These are phyloP conservation scores for Spodoptera exigua DNA, from an alignment of 2,888 invertebrate species.

Conservation along the genomic window DNA sequence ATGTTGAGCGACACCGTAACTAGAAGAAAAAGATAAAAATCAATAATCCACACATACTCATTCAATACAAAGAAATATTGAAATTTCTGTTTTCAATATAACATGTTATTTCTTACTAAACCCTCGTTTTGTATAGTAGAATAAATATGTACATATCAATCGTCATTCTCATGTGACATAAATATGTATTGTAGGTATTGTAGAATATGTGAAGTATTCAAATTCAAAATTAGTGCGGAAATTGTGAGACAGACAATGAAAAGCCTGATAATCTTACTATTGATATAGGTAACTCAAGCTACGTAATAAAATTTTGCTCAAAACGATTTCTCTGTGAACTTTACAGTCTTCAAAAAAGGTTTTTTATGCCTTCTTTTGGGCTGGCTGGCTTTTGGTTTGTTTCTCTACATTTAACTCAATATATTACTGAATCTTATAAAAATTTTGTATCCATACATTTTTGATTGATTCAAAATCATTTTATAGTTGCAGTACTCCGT, in stretches of 20 bases:
- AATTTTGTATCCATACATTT: too few species aligned
- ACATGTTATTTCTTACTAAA: background rate
- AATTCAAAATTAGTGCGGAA: background rate
- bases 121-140: background rate
- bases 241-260: background rate
- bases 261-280: background rate
- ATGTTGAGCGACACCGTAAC: slow-evolving; percentile 93
- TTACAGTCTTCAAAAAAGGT: slow-evolving; percentile 3
- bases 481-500: too few species aligned
- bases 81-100: background rate
- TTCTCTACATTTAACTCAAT: background rate
- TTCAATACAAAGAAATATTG: background rate
- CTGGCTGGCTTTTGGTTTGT: too few species aligned
- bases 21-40: slow-evolving; percentile 82
- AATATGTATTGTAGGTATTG: too few species aligned
- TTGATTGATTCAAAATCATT: too few species aligned
- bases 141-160: too few species aligned
- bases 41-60: background rate
- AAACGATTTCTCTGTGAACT: slow-evolving; percentile 1
- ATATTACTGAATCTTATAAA: too few species aligned
- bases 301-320: slow-evolving; percentile 2
- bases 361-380: slow-evolving; percentile 3
- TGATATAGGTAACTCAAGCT: slow-evolving; percentile 1
- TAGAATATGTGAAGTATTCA: too few species aligned
- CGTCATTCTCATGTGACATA: too few species aligned